Evolutionary conservation across 2,888 invertebrate species (phyloP), one percentile per base, ranked within the genome.

Genomic region (Crossocerus cetratus): DNA sequence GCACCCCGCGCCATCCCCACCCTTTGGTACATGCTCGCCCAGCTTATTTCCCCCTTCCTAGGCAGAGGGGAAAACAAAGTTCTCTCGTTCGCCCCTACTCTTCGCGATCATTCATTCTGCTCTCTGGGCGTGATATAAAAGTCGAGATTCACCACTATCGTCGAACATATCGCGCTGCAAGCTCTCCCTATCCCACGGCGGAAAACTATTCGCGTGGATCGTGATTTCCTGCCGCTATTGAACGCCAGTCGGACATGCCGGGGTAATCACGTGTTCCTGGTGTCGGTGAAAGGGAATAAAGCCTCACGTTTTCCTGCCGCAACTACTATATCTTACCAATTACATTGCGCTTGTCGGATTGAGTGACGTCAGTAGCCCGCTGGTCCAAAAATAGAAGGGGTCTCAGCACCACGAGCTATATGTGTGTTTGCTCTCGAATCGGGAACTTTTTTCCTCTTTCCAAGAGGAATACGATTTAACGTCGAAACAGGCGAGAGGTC

Each of bases 141-240:
- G 80, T 77, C 77, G 45, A 65, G 67, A 71, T 54, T 74, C 66
- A 32, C 32, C 44, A 42, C 49, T 20, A 59, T 23, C 53, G 43
- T 32, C 21, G 23, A 70, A 71, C 58, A 60, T 56, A 60, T 32
- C 69, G 65, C 32, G 64, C 32, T 32, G 32, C 32, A 32, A 32
- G 32, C 32, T 32, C 32, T 4, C 32, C 8, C 8, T 32, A 4
- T 68, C 70, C 55, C 43, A 13, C 20, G 70, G 66, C 64, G 67
- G 67, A 72, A 72, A 63, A 74, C 63, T 71, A 74, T 73, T 82
- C 62, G 76, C 78, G 75, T 76, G 77, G 71, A 81, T 80, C 74
- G 76, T 83, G 77, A 81, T 77, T 76, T 71, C 64, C 62, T 65
- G 65, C 69, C 70, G 61, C 61, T 44, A 68, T 70, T 71, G 68